Evolutionary conservation across 2,888 invertebrate genomes (phyloP).

Genomic region (Neelides folsomi): DNA sequence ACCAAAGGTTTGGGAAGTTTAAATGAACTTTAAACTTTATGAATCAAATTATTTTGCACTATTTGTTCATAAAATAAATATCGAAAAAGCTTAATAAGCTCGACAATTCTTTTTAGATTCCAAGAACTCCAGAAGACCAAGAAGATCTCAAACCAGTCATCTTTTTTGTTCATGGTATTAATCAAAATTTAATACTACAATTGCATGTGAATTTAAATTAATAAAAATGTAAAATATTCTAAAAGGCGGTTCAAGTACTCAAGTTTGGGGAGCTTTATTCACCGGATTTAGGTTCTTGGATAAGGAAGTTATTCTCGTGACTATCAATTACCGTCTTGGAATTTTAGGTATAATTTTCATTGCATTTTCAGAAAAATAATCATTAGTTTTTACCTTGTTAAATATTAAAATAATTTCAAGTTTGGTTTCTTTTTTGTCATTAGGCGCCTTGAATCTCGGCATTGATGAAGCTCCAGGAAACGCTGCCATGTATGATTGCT

Average conservation of each 20-base stretch:
- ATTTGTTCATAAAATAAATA: background rate
- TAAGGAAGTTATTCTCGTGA: slow-evolving; percentile 15
- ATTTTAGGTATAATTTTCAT: slow-evolving; percentile 1
- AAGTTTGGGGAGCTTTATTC: slow-evolving; percentile 13
- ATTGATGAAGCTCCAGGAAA: slow-evolving; percentile 24
- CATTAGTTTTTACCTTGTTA: background rate
- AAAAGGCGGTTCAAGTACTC: slow-evolving; percentile 5
- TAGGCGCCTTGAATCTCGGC: slow-evolving; percentile 21
- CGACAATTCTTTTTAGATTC: background rate
- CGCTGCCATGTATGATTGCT: slow-evolving; percentile 4
- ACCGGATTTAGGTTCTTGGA: slow-evolving; percentile 16
- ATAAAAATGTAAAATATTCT: too few relatives aligned
- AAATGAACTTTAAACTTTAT: background rate
- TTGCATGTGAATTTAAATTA: too few relatives aligned
- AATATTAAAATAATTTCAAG: background rate
- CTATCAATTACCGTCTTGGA: slow-evolving; percentile 16
- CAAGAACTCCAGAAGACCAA: background rate
- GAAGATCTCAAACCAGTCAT: background rate
- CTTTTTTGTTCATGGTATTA: slow-evolving; percentile 10
- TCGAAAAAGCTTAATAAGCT: background rate
- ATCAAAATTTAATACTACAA: too few relatives aligned
- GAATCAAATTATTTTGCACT: background rate
- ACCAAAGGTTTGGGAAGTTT: slow-evolving; percentile 3
- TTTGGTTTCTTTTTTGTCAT: background rate
- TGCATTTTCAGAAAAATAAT: background rate